Evolutionary conservation across 2,113 vertebrate species (phyloP).

Genomic region (Guaruba guarouba): DNA sequence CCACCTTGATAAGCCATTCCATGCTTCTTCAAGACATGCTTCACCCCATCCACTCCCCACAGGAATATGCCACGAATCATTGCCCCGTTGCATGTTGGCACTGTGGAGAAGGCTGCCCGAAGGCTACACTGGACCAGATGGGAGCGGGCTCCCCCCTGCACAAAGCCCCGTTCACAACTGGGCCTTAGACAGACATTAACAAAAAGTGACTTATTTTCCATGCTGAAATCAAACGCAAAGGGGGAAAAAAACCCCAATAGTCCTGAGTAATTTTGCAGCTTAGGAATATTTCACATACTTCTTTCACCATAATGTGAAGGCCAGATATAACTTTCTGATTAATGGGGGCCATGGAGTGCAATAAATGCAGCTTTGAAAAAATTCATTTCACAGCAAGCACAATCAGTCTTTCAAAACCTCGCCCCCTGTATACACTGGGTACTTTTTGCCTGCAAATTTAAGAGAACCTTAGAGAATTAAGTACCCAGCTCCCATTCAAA

Average conservation of each 20-base stretch:
- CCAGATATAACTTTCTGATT: slow-evolving; percentile 57
- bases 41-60: accelerated
- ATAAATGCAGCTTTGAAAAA: slow-evolving; percentile 51
- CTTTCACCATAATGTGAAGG: slow-evolving; percentile 40
- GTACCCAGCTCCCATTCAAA: neutral
- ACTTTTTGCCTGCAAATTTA: neutral
- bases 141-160: neutral
- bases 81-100: accelerated
- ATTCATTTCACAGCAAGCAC: slow-evolving; percentile 33
- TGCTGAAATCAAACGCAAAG: neutral
- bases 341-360: slow-evolving; percentile 34
- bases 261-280: slow-evolving; percentile 49
- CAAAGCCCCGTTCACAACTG: neutral
- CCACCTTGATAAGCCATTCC: neutral
- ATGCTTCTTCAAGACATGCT: neutral
- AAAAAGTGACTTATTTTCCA: slow-evolving; percentile 32
- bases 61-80: neutral
- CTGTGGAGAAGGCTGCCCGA: accelerated
- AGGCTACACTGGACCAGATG: neutral
- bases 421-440: neutral
- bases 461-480: neutral
- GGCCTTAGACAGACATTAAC: neutral
- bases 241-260: neutral
- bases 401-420: slow-evolving; percentile 16
- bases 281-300: slow-evolving; percentile 59